Base-by-base conservation (phyloP, 1,140 invertebrate genomes). In the Cataglyphis hispanica region DNA sequence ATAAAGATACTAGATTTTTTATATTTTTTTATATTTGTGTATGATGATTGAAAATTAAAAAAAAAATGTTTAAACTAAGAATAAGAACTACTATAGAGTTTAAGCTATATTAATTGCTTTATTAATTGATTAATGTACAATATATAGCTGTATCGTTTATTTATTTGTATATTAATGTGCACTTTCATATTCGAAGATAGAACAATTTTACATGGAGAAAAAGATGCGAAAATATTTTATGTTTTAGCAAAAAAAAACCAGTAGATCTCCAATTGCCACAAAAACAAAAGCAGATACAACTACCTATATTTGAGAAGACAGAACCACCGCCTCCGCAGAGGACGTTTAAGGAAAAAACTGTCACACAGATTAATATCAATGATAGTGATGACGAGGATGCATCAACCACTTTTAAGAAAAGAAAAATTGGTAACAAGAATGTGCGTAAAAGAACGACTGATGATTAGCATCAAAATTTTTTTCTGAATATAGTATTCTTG, bases 281-380 rank as follows among this genome's bases (percentile, higher is more conserved):
- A 34, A 95, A 93, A 91, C 95, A 91, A 0, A 89, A 76, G 13
- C 90, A 76, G 84, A 60, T 83, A 92, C 87, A 87, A 63, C 92
- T 91, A 13, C 90, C 93, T 8, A 86, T 80, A 1, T 93, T 95
- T 81, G 75, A 90, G 34, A 93, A 91, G 60, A 78, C 90, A 11
- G 94, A 94, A 74, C 85, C 91, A 13, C 72, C 95, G 56, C 95
- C 95, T 1, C 92, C 95, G 1, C 92, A 95, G 10, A 96, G 95
- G 74, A 95, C 95, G 58, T 97, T 97, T 81, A 97, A 96, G 89
- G 97, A 97, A 90, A 97, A 97, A 93, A 95, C 94, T 7, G 34
- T 95, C 25, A 92, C 91, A 7, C 85, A 89, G 43, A 92, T 97
- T 11, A 91, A 94, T 7, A 93, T 91, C 34, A 93, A 96, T 43